A percentile compares a stretch with the other conserved stretches of the same genome.
Evolutionary conservation across 1,140 invertebrate species (phyloP).

Genomic region (Apolygus lucorum): DNA sequence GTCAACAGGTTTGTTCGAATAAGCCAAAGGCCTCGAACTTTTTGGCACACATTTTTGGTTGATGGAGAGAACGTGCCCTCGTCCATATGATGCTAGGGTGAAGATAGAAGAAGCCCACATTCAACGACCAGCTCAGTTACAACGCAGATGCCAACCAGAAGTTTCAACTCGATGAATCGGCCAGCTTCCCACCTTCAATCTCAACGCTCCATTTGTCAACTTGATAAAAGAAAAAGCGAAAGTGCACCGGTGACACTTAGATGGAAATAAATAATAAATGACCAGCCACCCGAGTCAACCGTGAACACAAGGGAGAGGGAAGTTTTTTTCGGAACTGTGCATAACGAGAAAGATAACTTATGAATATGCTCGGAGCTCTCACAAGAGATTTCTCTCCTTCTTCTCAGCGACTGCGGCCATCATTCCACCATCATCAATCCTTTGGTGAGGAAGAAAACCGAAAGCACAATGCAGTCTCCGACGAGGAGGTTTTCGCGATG

Average conservation of each 20-base stretch:
- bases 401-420: not conserved
- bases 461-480: not conserved
- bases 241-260: not conserved
- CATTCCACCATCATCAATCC: not conserved
- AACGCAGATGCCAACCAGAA: too few relatives aligned
- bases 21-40: too few relatives aligned
- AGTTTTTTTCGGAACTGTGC: not conserved
- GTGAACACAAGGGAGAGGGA: not conserved
- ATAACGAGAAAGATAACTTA: conserved; percentile 9
- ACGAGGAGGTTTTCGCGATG: too few relatives aligned
- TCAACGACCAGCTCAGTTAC: too few relatives aligned
- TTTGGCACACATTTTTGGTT: too few relatives aligned
- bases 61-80: too few relatives aligned
- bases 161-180: too few relatives aligned
- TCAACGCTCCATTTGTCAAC: not conserved
- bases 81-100: too few relatives aligned
- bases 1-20: too few relatives aligned
- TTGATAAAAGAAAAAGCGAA: not conserved
- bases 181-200: conserved; percentile 6
- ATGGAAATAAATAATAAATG: conserved; percentile 7
- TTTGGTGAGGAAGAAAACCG: not conserved
- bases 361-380: not conserved
- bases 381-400: not conserved
- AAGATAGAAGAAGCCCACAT: too few relatives aligned
- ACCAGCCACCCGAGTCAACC: not conserved